Conservation (phyloP, 53 echinoderm and acorn worm genomes). For the Echinarachnius parma region DNA sequence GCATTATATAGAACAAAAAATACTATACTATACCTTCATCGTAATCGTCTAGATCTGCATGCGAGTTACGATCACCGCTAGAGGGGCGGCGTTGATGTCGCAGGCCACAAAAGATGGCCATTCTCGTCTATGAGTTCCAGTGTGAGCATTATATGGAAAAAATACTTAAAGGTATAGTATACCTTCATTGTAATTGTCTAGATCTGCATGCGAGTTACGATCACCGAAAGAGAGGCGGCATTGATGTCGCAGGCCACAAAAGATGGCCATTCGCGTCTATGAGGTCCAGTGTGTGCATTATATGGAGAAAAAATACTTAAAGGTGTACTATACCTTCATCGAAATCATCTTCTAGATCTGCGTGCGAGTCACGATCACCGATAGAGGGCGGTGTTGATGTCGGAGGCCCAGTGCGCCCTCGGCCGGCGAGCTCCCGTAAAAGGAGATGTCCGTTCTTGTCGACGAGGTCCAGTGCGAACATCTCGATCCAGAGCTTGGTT, state of each 20-base stretch:
- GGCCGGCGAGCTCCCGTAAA: conserved; percentile 40
- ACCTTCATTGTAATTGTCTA: neutral
- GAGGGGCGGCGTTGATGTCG: no score
- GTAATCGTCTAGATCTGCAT: no score
- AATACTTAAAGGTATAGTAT: no score
- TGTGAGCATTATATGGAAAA: no score
- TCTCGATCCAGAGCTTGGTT: conserved; percentile 52
- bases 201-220: neutral
- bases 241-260: conserved; percentile 3
- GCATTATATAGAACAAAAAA: no score
- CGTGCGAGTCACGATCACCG: neutral
- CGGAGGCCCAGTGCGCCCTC: conserved; percentile 37
- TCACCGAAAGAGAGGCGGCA: neutral
- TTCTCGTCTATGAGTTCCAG: no score
- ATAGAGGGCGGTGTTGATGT: neutral
- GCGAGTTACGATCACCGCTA: no score
- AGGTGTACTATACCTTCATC: neutral
- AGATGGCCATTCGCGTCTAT: conserved; percentile 37
- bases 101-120: no score
- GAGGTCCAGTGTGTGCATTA: conserved; percentile 9
- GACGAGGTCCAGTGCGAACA: conserved; percentile 18
- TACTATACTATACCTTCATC: no score
- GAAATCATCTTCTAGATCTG: conserved; percentile 1
- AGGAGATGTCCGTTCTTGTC: conserved; percentile 32
- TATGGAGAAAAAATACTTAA: no score